These are phyloP conservation scores for Pangasianodon gigas DNA, from an alignment of 2,113 vertebrate species.

Conservation along the genomic window DNA sequence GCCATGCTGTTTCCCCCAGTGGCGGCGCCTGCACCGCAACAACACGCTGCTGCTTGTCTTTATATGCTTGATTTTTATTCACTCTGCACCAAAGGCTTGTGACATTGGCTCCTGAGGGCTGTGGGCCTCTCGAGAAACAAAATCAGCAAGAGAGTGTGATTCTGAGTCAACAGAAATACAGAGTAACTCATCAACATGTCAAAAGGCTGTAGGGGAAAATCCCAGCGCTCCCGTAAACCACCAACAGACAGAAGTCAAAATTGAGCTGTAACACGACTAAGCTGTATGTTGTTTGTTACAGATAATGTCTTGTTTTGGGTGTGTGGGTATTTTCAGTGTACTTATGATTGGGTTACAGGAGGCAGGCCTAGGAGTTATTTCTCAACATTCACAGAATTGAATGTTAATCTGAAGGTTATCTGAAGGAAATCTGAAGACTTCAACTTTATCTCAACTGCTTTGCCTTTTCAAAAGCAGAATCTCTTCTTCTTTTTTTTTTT, in stretches of 20 bases:
- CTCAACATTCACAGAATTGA: neutral
- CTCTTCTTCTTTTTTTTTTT: no score
- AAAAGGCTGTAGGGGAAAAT: neutral
- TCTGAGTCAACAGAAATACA: conserved; percentile 33
- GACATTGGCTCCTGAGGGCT: conserved; percentile 32
- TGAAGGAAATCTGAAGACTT: neutral
- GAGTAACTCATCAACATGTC: conserved; percentile 26
- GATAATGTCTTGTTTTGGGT: neutral
- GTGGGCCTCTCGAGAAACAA: conserved; percentile 2
- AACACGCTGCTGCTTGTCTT: conserved; percentile 31
- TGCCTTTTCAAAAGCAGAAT: neutral
- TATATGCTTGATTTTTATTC: conserved; percentile 61
- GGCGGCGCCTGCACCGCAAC: conserved; percentile 32
- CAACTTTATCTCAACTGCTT: neutral
- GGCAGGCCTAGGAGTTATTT: neutral
- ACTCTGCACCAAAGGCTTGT: conserved; percentile 26
- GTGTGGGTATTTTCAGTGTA: neutral
- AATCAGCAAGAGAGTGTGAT: conserved; percentile 24
- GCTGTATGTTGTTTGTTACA: neutral
- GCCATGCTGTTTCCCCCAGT: conserved; percentile 48
- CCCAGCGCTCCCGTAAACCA: conserved; percentile 7
- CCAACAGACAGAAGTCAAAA: conserved; percentile 13
- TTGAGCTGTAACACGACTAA: conserved; percentile 7
- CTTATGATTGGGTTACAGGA: neutral
- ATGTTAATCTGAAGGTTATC: neutral